Evolutionary conservation across 2,797 vertebrate genomes (phyloP), one percentile per base, ranked within the genome.

Genomic region (Molossus alvarezi): DNA sequence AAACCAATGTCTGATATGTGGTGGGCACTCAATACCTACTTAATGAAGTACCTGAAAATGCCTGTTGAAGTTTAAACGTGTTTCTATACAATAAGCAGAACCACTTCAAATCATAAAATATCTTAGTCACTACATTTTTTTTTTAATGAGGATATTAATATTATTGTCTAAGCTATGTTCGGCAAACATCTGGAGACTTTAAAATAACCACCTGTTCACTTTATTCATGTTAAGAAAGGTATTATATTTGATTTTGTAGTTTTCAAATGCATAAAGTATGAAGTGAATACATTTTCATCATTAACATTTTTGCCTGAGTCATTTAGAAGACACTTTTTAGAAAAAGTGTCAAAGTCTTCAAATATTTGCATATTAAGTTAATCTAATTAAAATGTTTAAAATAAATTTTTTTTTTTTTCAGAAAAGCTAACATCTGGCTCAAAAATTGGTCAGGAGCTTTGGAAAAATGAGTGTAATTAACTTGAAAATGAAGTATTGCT

Each of bases 321-420:
- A 91, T 91, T 95, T 88, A 88, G 33, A 93, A 73, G 45, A 94
- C 33, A 33, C 3, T 33, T 33, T 33, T 33, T 33, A 29, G 67
- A 67, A 75, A 72, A 79, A 92, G 76, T 71, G 23, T n/a, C n/a
- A 1, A 53, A 65, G 21, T 92, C 45, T 25, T 77, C 57, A 67
- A 25, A 57, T 75, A 73, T 72, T 89, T 90, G 58, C 10, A n/a
- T 90, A 60, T 92, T 86, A 62, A 93, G 73, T 71, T 95, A 87
- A 25, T 92, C n/a, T 90, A 65, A 80, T 79, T 45, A 92, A 82
- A 60, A 87, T 69, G 33, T 91, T 94, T 72, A 72, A 92, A 90
- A 55, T 62, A 69, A 60, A n/a, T n/a, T n/a, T 55, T 45, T 69
- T 84, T 88, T 95, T 96, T 72, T 37, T 45, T 3, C 41, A 48